Conservation (phyloP, 1,140 invertebrate species). For the Leptopilina boulardi region DNA sequence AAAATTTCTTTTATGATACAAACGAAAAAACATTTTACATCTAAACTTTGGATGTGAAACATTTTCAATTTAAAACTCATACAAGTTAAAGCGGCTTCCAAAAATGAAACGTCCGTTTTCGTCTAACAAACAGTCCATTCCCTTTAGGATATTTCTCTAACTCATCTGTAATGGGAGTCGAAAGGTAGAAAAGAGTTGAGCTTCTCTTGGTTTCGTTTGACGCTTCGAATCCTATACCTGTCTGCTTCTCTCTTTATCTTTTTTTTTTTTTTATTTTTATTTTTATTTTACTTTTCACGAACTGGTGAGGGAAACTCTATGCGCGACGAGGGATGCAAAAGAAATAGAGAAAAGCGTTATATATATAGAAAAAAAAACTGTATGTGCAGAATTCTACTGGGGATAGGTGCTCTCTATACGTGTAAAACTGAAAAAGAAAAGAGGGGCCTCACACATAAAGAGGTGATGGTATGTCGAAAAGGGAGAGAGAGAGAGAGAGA, state of each 20-base stretch:
- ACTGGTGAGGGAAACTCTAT: conserved; percentile 10
- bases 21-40: too few species aligned
- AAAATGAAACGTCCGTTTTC: conserved; percentile 5
- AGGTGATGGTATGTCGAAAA: conserved; percentile 29
- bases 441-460: conserved; percentile 28
- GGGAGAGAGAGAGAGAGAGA: too few species aligned
- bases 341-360: conserved; percentile 20
- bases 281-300: neutral
- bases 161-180: conserved; percentile 10
- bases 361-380: neutral
- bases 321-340: conserved; percentile 35
- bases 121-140: conserved; percentile 9
- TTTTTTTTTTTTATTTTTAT: conserved; percentile 12
- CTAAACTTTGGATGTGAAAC: too few species aligned
- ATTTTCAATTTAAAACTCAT: neutral
- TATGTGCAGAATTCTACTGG: neutral
- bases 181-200: conserved; percentile 22
- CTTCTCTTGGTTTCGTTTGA: conserved; percentile 28
- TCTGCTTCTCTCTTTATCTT: conserved; percentile 26
- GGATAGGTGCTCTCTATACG: too few species aligned
- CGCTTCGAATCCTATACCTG: conserved; percentile 19
- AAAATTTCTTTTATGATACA: neutral
- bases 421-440: conserved; percentile 1
- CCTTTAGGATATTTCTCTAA: conserved; percentile 29
- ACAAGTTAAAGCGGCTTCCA: neutral